Evolutionary conservation across 2,888 invertebrate genomes (phyloP), one percentile per base, ranked within the genome.

Genomic region (Philaethria dido): DNA sequence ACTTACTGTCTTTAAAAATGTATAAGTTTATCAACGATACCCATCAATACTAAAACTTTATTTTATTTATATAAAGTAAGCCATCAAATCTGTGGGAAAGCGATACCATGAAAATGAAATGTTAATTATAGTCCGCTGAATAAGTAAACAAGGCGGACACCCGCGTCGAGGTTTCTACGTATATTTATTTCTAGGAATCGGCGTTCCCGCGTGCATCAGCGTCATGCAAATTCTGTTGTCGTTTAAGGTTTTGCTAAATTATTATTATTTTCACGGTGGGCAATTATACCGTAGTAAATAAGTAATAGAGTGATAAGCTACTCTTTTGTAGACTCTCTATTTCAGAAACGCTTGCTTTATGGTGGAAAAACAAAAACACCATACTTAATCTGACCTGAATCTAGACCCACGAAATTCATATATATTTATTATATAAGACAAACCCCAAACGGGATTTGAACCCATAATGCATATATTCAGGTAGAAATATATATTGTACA

Each of bases 131-230:
- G 71, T 66, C 72, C 75, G 64, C 69, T 74, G 75, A 77, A 75
- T 79, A 81, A 81, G 85, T 86, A 87, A 85, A 86, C 86, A 84
- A 72, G 76, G 64, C 75, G 82, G 81, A 85, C 87, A 84, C 87
- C 86, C 84, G 82, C 82, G 82, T 78, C 71, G 86, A 69, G 63
- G 66, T 65, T 63, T 64, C 70, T 61, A 64, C 64, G 42, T 70
- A 66, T 70, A 69, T 70, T 59, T 68, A 64, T 50, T 69, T 62
- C 70, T 69, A 64, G 66, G 63, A 66, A 64, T 44, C 57, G 39
- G 50, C 33, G 22, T 57, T 54, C 33, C 50, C 39, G 45, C 45
- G 47, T 14, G 39, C 47, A 44, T 60, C 39, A 57, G 55, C 18
- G 11, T 50, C 42, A 59, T 57, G 62, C n/a, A 52, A 59, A 64